A percentile compares a stretch with the other conserved stretches of the same genome.
Evolutionary conservation across 2,888 invertebrate species (phyloP).

Genomic region (Apamea monoglypha): DNA sequence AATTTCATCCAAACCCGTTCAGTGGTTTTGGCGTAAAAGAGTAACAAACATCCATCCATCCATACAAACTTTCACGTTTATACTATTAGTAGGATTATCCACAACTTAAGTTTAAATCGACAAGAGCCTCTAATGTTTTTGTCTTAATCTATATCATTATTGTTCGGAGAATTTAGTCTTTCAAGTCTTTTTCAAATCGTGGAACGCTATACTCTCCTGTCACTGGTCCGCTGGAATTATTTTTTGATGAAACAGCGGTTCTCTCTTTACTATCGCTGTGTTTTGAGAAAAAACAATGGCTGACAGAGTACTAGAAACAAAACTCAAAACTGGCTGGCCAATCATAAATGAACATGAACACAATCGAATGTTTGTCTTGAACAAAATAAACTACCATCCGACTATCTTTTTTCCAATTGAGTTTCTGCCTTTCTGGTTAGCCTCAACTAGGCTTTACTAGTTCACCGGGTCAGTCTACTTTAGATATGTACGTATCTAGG

Average conservation of each 20-base stretch:
- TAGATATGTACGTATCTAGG: not conserved
- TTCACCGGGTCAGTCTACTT: conserved; percentile 24
- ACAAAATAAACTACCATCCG: not conserved
- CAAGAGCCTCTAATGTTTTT: conserved; percentile 1
- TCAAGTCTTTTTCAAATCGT: not conserved
- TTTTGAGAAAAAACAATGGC: not conserved
- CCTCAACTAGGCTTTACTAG: conserved; percentile 25
- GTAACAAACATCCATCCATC: too few species aligned
- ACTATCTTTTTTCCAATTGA: conserved; percentile 8
- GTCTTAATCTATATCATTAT: not conserved
- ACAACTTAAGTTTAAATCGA: not conserved
- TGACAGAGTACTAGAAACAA: not conserved
- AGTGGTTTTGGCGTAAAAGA: too few species aligned
- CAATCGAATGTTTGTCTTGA: not conserved
- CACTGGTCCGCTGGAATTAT: not conserved
- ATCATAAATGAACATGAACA: not conserved
- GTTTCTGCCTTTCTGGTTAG: conserved; percentile 1
- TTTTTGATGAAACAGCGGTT: not conserved
- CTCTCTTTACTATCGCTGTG: not conserved
- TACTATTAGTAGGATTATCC: too few species aligned
- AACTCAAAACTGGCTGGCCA: not conserved
- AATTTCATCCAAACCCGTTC: too few species aligned
- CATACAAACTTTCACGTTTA: too few species aligned
- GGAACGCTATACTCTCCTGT: not conserved
- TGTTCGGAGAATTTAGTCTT: not conserved